Conservation (phyloP, 2,888 invertebrate genomes). For the Agrotis segetum region DNA sequence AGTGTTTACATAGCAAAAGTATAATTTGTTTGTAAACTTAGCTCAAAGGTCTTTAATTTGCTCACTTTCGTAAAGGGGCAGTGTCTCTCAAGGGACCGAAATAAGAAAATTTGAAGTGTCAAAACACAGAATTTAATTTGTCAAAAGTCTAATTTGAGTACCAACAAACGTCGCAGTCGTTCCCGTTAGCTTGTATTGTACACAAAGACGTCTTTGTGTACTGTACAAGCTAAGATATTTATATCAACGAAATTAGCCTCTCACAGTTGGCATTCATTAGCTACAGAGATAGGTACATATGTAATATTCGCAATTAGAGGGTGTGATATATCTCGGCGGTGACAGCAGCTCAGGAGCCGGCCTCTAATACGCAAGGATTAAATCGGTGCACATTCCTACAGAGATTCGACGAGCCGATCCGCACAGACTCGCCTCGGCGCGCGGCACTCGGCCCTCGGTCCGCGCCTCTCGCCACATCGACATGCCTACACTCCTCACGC, state of each 20-base stretch:
- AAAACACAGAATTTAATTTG: conserved; percentile 54
- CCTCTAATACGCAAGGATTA: conserved; percentile 75
- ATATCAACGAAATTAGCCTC: conserved; percentile 51
- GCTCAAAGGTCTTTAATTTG: conserved; percentile 39
- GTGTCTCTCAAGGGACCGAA: conserved; percentile 32
- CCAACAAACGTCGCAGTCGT: conserved; percentile 19
- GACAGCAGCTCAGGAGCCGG: conserved; percentile 71
- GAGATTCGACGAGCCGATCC: conserved; percentile 70
- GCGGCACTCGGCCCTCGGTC: conserved; percentile 16
- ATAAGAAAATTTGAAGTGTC: conserved; percentile 53
- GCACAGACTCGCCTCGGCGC: conserved; percentile 43
- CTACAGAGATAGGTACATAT: conserved; percentile 65
- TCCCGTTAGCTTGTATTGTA: neutral
- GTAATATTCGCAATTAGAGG: conserved; percentile 77
- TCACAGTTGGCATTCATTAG: conserved; percentile 62
- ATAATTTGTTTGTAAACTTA: conserved; percentile 38
- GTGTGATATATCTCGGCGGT: conserved; percentile 76
- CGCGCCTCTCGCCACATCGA: conserved; percentile 55
- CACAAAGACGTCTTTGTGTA: conserved; percentile 27
- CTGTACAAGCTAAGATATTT: conserved; percentile 45
- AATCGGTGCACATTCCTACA: conserved; percentile 77
- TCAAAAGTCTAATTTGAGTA: conserved; percentile 50
- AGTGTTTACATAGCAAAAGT: conserved; percentile 29
- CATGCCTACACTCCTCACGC: conserved; percentile 69
- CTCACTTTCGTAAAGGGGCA: conserved; percentile 27